Conservation (phyloP, 2,888 invertebrate species). For the Dicyrtoma fusca region DNA sequence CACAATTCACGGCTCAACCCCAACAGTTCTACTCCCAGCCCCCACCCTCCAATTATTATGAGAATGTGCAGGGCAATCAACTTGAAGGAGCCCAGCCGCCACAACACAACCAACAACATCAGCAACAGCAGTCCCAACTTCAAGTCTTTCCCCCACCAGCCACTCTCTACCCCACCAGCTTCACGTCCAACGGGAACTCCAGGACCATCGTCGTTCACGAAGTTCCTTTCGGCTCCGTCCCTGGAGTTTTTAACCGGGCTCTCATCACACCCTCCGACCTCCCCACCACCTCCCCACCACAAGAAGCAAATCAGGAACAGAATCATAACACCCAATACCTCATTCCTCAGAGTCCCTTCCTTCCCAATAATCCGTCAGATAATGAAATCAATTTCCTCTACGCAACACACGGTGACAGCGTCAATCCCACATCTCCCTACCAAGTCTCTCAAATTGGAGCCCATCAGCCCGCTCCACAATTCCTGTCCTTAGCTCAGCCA, state of each 20-base stretch:
- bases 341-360: background rate
- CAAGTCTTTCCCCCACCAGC: slow-evolving; percentile 1
- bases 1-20: too few relatives aligned
- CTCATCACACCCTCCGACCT: slow-evolving; percentile 29
- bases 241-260: slow-evolving; percentile 29
- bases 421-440: background rate
- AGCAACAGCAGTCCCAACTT: background rate
- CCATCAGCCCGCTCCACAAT: background rate
- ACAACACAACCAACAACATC: background rate
- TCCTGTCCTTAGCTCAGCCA: too few relatives aligned
- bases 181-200: slow-evolving; percentile 28
- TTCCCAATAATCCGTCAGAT: background rate
- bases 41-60: background rate
- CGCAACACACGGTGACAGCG: background rate
- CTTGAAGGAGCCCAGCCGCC: background rate
- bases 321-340: background rate
- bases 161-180: slow-evolving; percentile 13
- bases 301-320: background rate
- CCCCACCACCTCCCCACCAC: background rate
- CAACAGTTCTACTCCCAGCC: background rate
- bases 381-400: slow-evolving; percentile 10
- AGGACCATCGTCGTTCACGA: slow-evolving; percentile 41
- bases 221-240: slow-evolving; percentile 12
- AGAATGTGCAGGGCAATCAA: background rate
- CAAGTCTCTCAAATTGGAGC: background rate